Percentiles rank a stretch among this genome's conserved stretches.
phyloP scores from a whole-genome alignment of 2,888 invertebrate genomes.

The Trimorus sp. region DNA sequence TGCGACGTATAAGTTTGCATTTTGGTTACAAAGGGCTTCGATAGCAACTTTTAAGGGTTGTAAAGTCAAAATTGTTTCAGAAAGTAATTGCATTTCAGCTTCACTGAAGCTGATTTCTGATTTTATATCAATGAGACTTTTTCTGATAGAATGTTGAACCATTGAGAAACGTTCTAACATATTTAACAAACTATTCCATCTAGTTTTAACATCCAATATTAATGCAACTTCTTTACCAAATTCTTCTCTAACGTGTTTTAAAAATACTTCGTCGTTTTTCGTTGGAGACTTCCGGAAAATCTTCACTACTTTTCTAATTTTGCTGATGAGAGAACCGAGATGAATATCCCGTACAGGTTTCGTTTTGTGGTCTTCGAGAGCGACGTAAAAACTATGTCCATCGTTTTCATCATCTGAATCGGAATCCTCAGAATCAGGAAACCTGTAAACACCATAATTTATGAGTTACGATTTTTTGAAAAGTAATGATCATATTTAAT shows the following conservation, averaged over 20 bases:
- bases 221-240: conserved; percentile 21
- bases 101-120: conserved; percentile 21
- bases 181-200: conserved; percentile 34
- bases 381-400: neutral
- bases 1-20: conserved; percentile 15
- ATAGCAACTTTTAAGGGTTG: conserved; percentile 18
- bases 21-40: conserved; percentile 24
- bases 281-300: conserved; percentile 36
- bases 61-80: conserved; percentile 12
- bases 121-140: too few species aligned
- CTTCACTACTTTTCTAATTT: conserved; percentile 27
- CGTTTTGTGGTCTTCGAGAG: conserved; percentile 7
- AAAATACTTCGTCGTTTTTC: conserved; percentile 24
- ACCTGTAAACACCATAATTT: conserved; percentile 2
- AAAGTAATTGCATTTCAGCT: conserved; percentile 7
- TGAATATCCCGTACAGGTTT: too few species aligned
- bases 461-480: too few species aligned
- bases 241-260: conserved; percentile 23
- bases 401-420: conserved; percentile 1
- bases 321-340: conserved; percentile 9
- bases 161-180: conserved; percentile 24
- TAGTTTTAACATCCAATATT: conserved; percentile 36
- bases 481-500: neutral
- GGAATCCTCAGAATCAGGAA: neutral
- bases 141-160: conserved; percentile 2